Percentiles rank a stretch among this genome's conserved stretches.
phyloP scores from a whole-genome alignment of 2,113 vertebrate genomes.

The Plestiodon gilberti region DNA sequence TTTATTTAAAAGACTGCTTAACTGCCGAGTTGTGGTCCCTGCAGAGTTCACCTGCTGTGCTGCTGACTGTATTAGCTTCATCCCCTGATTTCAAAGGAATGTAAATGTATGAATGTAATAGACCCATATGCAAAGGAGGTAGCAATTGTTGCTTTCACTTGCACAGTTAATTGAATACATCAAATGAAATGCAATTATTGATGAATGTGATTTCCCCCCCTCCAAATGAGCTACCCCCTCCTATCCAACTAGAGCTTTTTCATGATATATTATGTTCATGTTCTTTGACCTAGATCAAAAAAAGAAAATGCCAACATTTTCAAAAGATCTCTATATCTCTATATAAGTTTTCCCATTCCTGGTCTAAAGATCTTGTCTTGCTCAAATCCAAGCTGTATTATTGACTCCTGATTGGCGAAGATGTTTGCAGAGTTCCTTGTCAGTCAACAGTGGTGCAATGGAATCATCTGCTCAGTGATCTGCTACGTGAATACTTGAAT shows the following conservation, averaged over 20 bases:
- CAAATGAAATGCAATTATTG: constrained; percentile 15
- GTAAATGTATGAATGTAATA: constrained; percentile 18
- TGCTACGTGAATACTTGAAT: too few species aligned
- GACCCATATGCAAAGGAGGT: constrained; percentile 29
- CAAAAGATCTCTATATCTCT: too few species aligned
- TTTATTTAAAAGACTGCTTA: constrained; percentile 28
- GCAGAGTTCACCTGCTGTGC: neutral
- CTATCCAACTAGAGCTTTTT: neutral
- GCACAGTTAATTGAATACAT: neutral
- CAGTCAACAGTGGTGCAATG: neutral
- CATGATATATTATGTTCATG: constrained; percentile 8
- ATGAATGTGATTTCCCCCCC: neutral
- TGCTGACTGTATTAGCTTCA: neutral
- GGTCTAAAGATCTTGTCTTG: neutral
- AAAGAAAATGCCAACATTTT: neutral
- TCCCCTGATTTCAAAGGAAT: constrained; percentile 33
- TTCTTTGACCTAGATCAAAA: constrained; percentile 6
- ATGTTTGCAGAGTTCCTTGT: neutral
- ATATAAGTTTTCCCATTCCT: neutral
- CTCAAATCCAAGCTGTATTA: neutral
- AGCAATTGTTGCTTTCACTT: constrained; percentile 9
- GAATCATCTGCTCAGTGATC: neutral
- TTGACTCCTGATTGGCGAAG: neutral
- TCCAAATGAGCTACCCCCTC: neutral
- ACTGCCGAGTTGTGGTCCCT: neutral